phyloP scores from a whole-genome alignment of 2,113 vertebrate species.

The Synodontis membranacea region DNA sequence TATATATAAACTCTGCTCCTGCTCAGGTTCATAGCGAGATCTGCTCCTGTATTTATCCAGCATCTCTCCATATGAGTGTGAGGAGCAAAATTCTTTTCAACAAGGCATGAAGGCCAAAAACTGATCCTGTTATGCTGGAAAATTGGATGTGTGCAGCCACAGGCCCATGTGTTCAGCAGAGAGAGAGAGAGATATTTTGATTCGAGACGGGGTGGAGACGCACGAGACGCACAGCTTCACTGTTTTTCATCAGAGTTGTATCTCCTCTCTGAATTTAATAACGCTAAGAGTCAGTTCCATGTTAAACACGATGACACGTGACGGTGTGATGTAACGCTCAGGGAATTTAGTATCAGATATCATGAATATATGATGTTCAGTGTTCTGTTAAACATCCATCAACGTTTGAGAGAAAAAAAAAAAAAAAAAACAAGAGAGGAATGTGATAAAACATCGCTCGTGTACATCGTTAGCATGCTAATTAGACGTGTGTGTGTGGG shows the following conservation, averaged over 20 bases:
- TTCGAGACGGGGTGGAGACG: neutral
- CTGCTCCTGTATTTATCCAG: neutral
- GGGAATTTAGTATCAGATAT: neutral
- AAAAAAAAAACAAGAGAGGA: neutral
- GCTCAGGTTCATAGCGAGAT: neutral
- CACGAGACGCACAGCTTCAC: neutral
- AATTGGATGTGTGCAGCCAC: slow-evolving; percentile 13
- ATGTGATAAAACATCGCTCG: neutral
- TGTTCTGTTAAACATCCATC: neutral
- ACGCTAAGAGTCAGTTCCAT: neutral
- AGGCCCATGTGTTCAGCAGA: slow-evolving; percentile 16
- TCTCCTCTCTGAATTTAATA: too few relatives aligned
- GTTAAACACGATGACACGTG: neutral
- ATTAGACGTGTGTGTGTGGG: too few relatives aligned
- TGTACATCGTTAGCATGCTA: neutral
- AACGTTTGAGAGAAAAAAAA: neutral
- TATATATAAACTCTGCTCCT: neutral
- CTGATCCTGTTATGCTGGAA: slow-evolving; percentile 22
- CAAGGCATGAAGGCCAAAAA: neutral
- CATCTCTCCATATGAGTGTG: neutral
- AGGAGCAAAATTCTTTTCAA: slow-evolving; percentile 2
- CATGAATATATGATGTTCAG: neutral
- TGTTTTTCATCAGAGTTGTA: neutral
- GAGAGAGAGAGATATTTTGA: neutral
- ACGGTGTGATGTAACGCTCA: neutral